phyloP scores from a whole-genome alignment of 1,140 invertebrate species.

The Formica exsecta region DNA sequence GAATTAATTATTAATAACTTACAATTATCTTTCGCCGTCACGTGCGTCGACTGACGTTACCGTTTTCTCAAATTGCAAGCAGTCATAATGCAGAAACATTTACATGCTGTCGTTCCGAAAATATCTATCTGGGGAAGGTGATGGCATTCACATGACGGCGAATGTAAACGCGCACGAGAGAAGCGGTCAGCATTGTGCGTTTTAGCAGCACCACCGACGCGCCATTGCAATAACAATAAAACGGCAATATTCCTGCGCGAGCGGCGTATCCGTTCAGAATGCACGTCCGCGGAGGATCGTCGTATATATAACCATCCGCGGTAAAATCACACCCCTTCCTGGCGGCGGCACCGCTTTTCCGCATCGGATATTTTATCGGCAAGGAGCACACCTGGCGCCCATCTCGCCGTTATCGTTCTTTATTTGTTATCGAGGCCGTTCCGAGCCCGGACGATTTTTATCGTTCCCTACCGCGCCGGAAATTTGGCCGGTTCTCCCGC shows the following conservation, averaged over 20 bases:
- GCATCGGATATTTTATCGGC: conserved; percentile 63
- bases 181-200: conserved; percentile 47
- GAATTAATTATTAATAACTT: conserved; percentile 2
- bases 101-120: not conserved
- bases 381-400: conserved; percentile 54
- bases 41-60: not conserved
- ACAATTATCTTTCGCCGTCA: not conserved
- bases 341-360: conserved; percentile 15
- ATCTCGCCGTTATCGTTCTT: conserved; percentile 59
- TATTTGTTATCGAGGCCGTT: conserved; percentile 64
- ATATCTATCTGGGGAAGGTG: not conserved
- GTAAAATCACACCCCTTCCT: conserved; percentile 53
- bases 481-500: conserved; percentile 32
- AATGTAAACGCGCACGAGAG: conserved; percentile 22
- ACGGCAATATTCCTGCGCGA: conserved; percentile 70
- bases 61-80: not conserved
- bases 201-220: conserved; percentile 35
- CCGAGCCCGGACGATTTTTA: conserved; percentile 28
- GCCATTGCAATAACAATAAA: conserved; percentile 72
- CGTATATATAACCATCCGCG: conserved; percentile 34
- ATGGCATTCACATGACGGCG: conserved; percentile 1
- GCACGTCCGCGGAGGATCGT: conserved; percentile 34
- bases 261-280: conserved; percentile 46
- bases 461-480: conserved; percentile 28
- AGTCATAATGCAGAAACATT: not conserved